A percentile compares a stretch with the other conserved stretches of the same genome.
Evolutionary conservation across 1,140 invertebrate species (phyloP).

Genomic region (Uloborus diversus): DNA sequence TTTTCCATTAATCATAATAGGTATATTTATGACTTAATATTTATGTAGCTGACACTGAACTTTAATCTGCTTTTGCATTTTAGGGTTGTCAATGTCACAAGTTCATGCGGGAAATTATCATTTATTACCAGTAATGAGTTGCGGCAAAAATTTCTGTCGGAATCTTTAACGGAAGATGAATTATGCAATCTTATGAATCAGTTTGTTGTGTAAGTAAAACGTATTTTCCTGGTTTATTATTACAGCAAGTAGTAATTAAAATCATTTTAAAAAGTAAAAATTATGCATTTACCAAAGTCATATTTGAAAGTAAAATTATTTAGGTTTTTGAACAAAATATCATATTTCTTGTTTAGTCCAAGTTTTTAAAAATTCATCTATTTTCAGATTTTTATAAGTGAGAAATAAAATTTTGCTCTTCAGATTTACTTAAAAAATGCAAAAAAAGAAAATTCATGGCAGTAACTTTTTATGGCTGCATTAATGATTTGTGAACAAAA

Average conservation of each 20-base stretch:
- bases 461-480: too few species aligned
- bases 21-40: neutral
- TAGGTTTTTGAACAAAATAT: neutral
- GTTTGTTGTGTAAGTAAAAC: conserved; percentile 71
- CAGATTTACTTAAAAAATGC: too few species aligned
- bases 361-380: too few species aligned
- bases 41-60: neutral
- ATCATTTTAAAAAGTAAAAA: neutral
- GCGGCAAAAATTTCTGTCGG: conserved; percentile 68
- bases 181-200: conserved; percentile 72
- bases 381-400: too few species aligned
- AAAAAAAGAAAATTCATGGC: too few species aligned
- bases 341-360: neutral
- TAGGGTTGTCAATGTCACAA: conserved; percentile 79
- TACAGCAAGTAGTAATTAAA: neutral
- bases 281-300: neutral
- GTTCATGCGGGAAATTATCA: conserved; percentile 68
- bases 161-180: conserved; percentile 69
- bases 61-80: conserved; percentile 19
- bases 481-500: too few species aligned
- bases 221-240: neutral
- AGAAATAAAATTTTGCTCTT: too few species aligned
- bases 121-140: conserved; percentile 65
- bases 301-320: neutral
- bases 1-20: neutral